These are phyloP conservation scores for Cenopis cana DNA, from an alignment of 2,888 invertebrate species.

Conservation along the genomic window DNA sequence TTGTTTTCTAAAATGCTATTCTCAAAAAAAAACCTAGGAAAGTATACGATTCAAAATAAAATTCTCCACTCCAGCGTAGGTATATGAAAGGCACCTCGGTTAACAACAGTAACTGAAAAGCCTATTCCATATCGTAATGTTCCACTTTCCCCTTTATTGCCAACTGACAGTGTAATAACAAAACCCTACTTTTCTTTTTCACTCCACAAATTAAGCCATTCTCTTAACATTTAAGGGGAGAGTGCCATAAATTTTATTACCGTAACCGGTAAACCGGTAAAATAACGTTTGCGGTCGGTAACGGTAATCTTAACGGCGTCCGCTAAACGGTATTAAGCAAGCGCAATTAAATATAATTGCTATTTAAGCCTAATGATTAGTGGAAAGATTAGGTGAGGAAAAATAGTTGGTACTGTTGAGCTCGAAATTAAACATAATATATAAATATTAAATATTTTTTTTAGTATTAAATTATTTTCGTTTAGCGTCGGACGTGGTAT, in stretches of 20 bases:
- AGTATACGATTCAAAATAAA: too few species aligned
- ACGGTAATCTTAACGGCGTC: constrained; percentile 34
- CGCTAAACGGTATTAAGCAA: constrained; percentile 30
- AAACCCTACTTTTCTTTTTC: constrained; percentile 23
- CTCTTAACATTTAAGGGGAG: constrained; percentile 20
- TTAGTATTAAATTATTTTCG: too few species aligned
- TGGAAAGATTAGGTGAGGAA: constrained; percentile 4
- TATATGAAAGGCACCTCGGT: too few species aligned
- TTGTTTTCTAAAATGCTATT: too few species aligned
- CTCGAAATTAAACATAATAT: too few species aligned
- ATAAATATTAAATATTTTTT: too few species aligned
- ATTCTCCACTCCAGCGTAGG: too few species aligned
- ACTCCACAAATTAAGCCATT: constrained; percentile 33
- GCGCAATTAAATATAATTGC: constrained; percentile 39
- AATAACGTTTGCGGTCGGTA: constrained; percentile 28
- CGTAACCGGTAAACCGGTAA: constrained; percentile 19
- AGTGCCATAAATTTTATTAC: constrained; percentile 31
- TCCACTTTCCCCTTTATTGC: not conserved
- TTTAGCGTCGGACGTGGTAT: too few species aligned
- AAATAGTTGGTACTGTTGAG: not conserved
- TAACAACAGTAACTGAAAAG: too few species aligned
- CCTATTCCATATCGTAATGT: not conserved
- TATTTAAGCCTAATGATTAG: constrained; percentile 27
- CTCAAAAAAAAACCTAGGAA: too few species aligned
- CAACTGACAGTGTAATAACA: not conserved